Conservation (phyloP, 2,888 invertebrate species). For the Neocrepidodera transversa region DNA sequence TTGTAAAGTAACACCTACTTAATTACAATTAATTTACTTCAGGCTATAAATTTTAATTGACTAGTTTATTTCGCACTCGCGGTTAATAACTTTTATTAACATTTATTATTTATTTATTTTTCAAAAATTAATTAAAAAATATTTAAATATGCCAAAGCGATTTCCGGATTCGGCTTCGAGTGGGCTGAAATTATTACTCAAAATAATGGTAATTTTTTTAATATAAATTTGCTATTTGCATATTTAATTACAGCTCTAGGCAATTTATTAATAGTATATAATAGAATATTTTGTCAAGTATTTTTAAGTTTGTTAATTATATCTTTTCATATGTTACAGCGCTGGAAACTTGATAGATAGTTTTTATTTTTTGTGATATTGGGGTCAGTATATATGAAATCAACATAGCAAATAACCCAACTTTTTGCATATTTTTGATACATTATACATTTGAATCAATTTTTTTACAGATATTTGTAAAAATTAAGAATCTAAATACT, state of each 20-base stretch:
- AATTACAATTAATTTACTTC: slow-evolving; percentile 14
- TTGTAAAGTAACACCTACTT: slow-evolving; percentile 15
- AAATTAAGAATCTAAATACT: no score
- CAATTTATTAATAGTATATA: no score
- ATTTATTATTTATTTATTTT: slow-evolving; percentile 8
- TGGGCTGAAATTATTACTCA: not conserved
- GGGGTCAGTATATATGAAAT: no score
- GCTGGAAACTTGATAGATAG: no score
- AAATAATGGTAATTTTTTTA: slow-evolving; percentile 14
- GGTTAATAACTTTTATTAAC: slow-evolving; percentile 19
- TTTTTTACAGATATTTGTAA: no score
- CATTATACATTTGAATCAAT: no score
- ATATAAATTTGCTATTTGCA: slow-evolving; percentile 16
- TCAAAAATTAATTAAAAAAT: slow-evolving; percentile 20
- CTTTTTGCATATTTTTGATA: no score
- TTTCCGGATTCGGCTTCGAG: slow-evolving; percentile 7
- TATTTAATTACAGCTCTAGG: slow-evolving; percentile 6
- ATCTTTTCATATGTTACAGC: no score
- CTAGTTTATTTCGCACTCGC: not conserved
- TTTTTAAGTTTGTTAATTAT: no score
- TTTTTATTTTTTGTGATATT: no score
- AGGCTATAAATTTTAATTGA: slow-evolving; percentile 19
- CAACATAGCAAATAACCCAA: no score
- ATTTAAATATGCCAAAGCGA: slow-evolving; percentile 11
- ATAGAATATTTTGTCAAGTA: no score